phyloP scores from a whole-genome alignment of 2,113 vertebrate species.

The Enhydra lutris region DNA sequence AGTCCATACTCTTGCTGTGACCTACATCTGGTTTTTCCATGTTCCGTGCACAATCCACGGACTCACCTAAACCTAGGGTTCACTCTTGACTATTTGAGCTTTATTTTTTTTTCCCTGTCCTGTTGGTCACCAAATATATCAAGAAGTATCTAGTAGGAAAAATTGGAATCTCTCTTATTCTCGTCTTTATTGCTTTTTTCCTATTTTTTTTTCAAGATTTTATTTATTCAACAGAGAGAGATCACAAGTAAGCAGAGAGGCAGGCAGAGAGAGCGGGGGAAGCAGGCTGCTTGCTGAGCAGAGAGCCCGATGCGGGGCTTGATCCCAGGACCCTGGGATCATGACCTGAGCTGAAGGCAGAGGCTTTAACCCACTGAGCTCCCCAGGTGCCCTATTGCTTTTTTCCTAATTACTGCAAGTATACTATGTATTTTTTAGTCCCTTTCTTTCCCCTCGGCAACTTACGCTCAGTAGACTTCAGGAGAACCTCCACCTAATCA shows the following conservation, averaged over 20 bases:
- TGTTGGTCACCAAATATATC: background rate
- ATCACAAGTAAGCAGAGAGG: too few species aligned
- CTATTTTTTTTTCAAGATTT: background rate
- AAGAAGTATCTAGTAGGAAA: background rate
- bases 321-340: too few species aligned
- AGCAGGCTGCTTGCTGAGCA: too few species aligned
- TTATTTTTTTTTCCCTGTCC: background rate
- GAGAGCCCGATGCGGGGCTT: too few species aligned
- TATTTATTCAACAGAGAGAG: too few species aligned
- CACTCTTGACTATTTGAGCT: background rate
- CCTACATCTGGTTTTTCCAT: background rate
- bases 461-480: background rate
- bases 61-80: background rate
- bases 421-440: background rate
- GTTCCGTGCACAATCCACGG: rapidly evolving
- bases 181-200: background rate
- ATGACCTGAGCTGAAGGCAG: too few species aligned
- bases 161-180: background rate
- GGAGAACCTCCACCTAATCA: background rate
- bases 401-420: background rate
- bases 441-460: background rate
- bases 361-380: too few species aligned
- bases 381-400: too few species aligned
- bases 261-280: too few species aligned
- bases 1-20: background rate